Evolutionary conservation across 2,113 vertebrate genomes (phyloP).

Genomic region (Turdus rufiventris): DNA sequence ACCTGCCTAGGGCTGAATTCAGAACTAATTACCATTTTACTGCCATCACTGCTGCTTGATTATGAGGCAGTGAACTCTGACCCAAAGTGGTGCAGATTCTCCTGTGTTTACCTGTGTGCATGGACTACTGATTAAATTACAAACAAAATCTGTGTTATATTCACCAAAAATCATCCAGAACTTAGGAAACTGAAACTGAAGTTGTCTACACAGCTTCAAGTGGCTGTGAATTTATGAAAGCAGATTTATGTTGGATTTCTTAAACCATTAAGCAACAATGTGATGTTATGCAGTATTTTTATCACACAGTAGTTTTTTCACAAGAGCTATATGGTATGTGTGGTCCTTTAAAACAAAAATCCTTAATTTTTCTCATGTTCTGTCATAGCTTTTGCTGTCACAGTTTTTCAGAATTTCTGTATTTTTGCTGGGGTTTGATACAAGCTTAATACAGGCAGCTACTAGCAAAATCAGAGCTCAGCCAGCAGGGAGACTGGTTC

Average conservation of each 20-base stretch:
- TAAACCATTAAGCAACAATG: not conserved
- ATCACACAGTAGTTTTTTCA: not conserved
- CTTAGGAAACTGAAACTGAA: not conserved
- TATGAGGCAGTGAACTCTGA: not conserved
- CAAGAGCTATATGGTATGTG: rapidly evolving
- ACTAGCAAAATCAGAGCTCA: not conserved
- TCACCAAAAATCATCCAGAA: not conserved
- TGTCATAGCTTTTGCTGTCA: not conserved
- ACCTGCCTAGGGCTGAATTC: not conserved
- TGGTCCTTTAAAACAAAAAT: not conserved
- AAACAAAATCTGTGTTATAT: not conserved
- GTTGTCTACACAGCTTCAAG: not conserved
- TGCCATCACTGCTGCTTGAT: not conserved
- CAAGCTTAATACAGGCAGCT: not conserved
- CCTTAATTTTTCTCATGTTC: not conserved
- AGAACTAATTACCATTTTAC: not conserved
- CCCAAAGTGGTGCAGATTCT: not conserved
- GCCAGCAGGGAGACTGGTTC: not conserved
- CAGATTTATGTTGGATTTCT: not conserved
- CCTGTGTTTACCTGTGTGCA: not conserved
- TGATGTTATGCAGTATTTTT: not conserved
- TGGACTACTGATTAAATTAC: not conserved
- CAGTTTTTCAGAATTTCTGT: not conserved
- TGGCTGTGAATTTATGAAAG: not conserved
- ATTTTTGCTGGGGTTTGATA: not conserved